Conservation (phyloP, 2,888 invertebrate species). For the Sylvicola cinctus region DNA sequence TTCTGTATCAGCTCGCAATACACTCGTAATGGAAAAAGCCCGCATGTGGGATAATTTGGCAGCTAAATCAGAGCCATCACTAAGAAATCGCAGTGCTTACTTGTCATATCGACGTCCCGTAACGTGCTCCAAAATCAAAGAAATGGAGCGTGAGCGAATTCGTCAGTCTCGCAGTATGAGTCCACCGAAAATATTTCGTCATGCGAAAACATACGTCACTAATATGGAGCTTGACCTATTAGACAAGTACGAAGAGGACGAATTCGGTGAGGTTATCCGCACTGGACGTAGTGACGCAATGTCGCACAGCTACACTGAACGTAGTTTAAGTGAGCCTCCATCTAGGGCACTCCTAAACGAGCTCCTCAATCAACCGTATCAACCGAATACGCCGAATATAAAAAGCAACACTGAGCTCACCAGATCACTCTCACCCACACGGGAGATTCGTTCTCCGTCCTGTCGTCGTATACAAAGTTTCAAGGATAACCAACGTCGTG, state of each 20-base stretch:
- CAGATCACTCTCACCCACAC: constrained; percentile 31
- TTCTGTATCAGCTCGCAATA: constrained; percentile 24
- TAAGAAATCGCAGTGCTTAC: constrained; percentile 37
- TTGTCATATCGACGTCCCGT: constrained; percentile 48
- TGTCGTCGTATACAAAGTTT: constrained; percentile 36
- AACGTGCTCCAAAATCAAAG: constrained; percentile 46
- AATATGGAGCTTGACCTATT: constrained; percentile 12
- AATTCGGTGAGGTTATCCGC: constrained; percentile 16
- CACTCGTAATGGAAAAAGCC: constrained; percentile 46
- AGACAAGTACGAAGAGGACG: constrained; percentile 11
- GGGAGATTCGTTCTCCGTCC: constrained; percentile 38
- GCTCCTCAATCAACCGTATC: constrained; percentile 5
- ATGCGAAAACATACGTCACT: constrained; percentile 8
- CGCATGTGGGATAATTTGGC: constrained; percentile 41
- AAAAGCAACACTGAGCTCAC: constrained; percentile 12
- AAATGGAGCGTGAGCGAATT: constrained; percentile 26
- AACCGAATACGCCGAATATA: neutral
- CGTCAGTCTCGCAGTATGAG: constrained; percentile 26
- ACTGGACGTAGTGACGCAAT: constrained; percentile 13
- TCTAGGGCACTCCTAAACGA: constrained; percentile 8
- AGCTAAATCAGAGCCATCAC: constrained; percentile 32
- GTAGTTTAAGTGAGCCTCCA: constrained; percentile 45
- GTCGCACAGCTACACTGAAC: constrained; percentile 25
- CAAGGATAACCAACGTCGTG: constrained; percentile 15
- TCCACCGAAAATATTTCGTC: constrained; percentile 9